Evolutionary conservation across 2,888 invertebrate genomes (phyloP).

Genomic region (Esperia sulphurella): DNA sequence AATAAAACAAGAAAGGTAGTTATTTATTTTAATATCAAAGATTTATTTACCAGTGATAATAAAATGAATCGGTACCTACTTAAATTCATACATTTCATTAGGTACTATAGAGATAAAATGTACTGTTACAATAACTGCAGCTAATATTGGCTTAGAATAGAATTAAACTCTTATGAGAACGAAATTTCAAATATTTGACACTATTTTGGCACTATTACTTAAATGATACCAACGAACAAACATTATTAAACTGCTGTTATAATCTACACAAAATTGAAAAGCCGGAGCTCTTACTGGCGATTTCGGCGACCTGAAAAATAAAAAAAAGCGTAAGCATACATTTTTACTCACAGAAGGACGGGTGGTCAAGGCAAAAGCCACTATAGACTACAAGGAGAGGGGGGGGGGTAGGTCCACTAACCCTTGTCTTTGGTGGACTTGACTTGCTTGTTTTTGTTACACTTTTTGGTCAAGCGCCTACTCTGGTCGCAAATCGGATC

Average conservation of each 20-base stretch:
- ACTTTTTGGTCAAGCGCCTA: constrained; percentile 91
- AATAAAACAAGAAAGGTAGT: constrained; percentile 39
- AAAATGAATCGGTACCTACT: constrained; percentile 50
- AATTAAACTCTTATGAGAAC: constrained; percentile 32
- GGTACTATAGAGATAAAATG: constrained; percentile 39
- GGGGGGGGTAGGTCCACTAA: constrained; percentile 23
- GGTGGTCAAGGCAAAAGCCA: too few species aligned
- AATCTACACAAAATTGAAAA: constrained; percentile 37
- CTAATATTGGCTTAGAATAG: constrained; percentile 4
- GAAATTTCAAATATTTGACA: constrained; percentile 18
- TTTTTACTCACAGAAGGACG: too few species aligned
- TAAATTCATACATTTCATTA: constrained; percentile 36
- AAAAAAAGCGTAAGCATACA: constrained; percentile 9
- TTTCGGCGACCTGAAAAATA: constrained; percentile 66
- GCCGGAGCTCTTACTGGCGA: constrained; percentile 56
- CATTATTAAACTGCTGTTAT: constrained; percentile 34
- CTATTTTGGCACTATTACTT: constrained; percentile 70
- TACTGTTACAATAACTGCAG: constrained; percentile 35
- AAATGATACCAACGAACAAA: constrained; percentile 46
- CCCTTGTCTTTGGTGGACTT: constrained; percentile 82
- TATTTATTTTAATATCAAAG: constrained; percentile 62
- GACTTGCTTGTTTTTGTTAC: constrained; percentile 86
- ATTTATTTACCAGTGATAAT: constrained; percentile 49
- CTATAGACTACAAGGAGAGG: too few species aligned
- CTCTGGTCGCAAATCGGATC: constrained; percentile 91